phyloP scores from a whole-genome alignment of 2,888 invertebrate genomes.

The Drosophila recens region DNA sequence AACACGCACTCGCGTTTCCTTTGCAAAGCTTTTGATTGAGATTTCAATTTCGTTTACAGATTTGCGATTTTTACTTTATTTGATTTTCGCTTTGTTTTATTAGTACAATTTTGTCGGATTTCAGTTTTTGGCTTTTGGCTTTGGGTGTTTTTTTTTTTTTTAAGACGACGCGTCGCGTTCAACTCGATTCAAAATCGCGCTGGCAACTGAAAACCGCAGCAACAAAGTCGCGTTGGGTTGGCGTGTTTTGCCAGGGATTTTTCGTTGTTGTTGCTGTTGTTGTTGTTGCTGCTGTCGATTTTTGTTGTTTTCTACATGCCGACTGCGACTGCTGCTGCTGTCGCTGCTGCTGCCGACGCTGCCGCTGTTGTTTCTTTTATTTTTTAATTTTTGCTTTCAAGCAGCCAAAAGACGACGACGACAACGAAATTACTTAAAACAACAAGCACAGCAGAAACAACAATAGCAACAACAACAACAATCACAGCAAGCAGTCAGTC shows the following conservation, averaged over 20 bases:
- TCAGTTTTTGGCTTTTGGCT: background rate
- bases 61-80: slow-evolving; percentile 18
- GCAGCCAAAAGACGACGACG: slow-evolving; percentile 48
- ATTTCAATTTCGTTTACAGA: slow-evolving; percentile 20
- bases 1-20: slow-evolving; percentile 18
- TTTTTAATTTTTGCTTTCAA: slow-evolving; percentile 75
- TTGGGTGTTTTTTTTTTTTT: background rate
- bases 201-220: slow-evolving; percentile 84
- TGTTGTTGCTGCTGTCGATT: slow-evolving; percentile 34
- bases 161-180: slow-evolving; percentile 72
- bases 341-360: slow-evolving; percentile 10
- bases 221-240: slow-evolving; percentile 77
- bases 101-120: slow-evolving; percentile 9
- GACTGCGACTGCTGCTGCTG: slow-evolving; percentile 39
- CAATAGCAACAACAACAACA: slow-evolving; percentile 41
- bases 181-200: slow-evolving; percentile 84
- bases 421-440: slow-evolving; percentile 38
- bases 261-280: slow-evolving; percentile 50
- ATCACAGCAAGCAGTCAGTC: slow-evolving; percentile 13
- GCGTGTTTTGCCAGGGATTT: slow-evolving; percentile 74
- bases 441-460: slow-evolving; percentile 42
- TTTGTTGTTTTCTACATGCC: slow-evolving; percentile 50
- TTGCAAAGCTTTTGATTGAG: slow-evolving; percentile 13
- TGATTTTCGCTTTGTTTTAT: background rate
- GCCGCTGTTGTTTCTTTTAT: slow-evolving; percentile 36